phyloP scores from a whole-genome alignment of 1,140 invertebrate species.

The Drosophila chauvacae region DNA sequence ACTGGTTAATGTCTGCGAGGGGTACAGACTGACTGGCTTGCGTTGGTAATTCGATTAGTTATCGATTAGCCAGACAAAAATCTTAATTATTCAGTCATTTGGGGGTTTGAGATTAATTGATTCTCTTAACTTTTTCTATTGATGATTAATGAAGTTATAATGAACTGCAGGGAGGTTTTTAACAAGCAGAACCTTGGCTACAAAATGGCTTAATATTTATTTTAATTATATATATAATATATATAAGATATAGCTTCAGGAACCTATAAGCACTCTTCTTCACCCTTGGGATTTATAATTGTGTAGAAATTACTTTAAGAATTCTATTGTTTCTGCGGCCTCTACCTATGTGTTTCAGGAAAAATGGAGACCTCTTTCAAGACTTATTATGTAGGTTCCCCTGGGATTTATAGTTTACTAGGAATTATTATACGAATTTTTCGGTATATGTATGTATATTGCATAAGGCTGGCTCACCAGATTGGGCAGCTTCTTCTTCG shows the following conservation, averaged over 20 bases:
- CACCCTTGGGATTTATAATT: not conserved
- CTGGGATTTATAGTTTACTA: not conserved
- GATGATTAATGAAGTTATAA: constrained; percentile 4
- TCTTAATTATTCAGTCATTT: constrained; percentile 23
- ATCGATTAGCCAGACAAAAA: constrained; percentile 30
- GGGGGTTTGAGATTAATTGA: constrained; percentile 4
- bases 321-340: too few relatives aligned
- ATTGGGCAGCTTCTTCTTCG: not conserved
- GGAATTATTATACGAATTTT: not conserved
- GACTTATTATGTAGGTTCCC: too few relatives aligned
- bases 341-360: too few relatives aligned
- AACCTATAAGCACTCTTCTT: too few relatives aligned
- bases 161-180: too few relatives aligned
- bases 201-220: not conserved
- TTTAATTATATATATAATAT: not conserved
- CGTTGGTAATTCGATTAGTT: constrained; percentile 27
- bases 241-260: too few relatives aligned
- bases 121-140: not conserved
- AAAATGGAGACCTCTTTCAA: too few relatives aligned
- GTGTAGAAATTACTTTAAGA: not conserved
- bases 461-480: constrained; percentile 32
- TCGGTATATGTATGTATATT: constrained; percentile 6
- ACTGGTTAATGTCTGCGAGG: constrained; percentile 7
- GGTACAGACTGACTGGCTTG: not conserved
- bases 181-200: not conserved